Conservation (phyloP, 2,113 vertebrate genomes). For the Uropsilus gracilis region DNA sequence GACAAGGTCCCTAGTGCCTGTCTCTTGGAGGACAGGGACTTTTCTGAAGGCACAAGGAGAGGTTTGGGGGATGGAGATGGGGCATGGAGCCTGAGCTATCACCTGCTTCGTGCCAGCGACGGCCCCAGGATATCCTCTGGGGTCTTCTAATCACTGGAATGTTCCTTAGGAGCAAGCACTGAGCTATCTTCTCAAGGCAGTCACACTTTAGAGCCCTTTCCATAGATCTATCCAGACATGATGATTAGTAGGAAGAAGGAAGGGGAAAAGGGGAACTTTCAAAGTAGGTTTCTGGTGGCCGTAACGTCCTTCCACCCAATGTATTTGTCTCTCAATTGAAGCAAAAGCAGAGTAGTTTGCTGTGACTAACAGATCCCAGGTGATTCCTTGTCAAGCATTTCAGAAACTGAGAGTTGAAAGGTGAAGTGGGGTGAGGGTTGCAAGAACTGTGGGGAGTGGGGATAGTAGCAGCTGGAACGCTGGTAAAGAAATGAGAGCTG, state of each 20-base stretch:
- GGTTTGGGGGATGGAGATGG: not conserved
- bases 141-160: not conserved
- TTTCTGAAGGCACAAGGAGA: not conserved
- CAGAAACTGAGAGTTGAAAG: not conserved
- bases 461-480: not conserved
- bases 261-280: not conserved
- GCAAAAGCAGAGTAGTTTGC: not conserved
- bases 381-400: not conserved
- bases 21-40: not conserved
- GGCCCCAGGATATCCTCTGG: not conserved
- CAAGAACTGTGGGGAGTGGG: not conserved
- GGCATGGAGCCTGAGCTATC: not conserved
- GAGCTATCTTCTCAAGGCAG: slow-evolving; percentile 15
- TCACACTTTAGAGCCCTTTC: not conserved
- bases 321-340: not conserved
- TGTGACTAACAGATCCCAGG: slow-evolving; percentile 10
- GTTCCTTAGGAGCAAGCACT: not conserved
- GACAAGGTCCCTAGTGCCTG: too few relatives aligned
- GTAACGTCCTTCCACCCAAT: not conserved
- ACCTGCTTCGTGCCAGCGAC: not conserved
- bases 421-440: not conserved
- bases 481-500: not conserved
- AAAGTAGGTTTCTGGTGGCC: not conserved
- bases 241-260: not conserved
- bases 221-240: not conserved